These are phyloP conservation scores for Tipula confusa DNA, from an alignment of 2,888 invertebrate species.

Conservation along the genomic window DNA sequence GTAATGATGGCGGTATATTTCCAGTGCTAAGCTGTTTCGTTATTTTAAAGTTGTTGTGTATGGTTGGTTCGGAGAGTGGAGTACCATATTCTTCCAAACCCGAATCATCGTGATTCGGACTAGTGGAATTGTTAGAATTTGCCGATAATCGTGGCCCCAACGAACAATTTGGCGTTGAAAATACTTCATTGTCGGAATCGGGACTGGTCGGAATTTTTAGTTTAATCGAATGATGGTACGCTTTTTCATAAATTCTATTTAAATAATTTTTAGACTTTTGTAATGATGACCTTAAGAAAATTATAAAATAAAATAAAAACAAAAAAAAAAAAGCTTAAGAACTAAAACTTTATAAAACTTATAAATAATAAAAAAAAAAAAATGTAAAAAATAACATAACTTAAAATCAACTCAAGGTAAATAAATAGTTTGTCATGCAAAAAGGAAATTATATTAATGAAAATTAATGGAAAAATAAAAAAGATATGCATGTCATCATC, in stretches of 20 bases:
- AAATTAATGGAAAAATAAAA: constrained; percentile 45
- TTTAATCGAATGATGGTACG: constrained; percentile 46
- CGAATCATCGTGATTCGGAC: constrained; percentile 35
- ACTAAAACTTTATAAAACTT: background rate
- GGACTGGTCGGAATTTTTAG: constrained; percentile 43
- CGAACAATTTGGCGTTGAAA: constrained; percentile 48
- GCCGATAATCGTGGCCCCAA: constrained; percentile 17
- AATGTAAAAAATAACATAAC: constrained; percentile 36
- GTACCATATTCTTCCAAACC: constrained; percentile 46
- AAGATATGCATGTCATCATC: constrained; percentile 36
- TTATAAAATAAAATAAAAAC: constrained; percentile 30
- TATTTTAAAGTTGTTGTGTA: constrained; percentile 36
- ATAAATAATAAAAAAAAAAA: constrained; percentile 30
- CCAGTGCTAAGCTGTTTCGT: constrained; percentile 32
- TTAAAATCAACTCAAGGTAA: constrained; percentile 5
- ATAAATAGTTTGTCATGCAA: constrained; percentile 32
- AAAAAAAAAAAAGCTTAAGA: constrained; percentile 30
- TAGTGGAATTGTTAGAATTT: background rate
- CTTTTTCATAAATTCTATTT: constrained; percentile 50
- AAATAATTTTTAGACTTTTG: constrained; percentile 46
- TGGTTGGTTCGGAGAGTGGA: constrained; percentile 45
- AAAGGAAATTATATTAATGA: constrained; percentile 30
- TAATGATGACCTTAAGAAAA: constrained; percentile 41
- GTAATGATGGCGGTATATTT: constrained; percentile 21
- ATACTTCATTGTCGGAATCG: constrained; percentile 38